A percentile compares a stretch with the other conserved stretches of the same genome.
Evolutionary conservation across 2,113 vertebrate genomes (phyloP).

Genomic region (Choloepus hoffmanni): DNA sequence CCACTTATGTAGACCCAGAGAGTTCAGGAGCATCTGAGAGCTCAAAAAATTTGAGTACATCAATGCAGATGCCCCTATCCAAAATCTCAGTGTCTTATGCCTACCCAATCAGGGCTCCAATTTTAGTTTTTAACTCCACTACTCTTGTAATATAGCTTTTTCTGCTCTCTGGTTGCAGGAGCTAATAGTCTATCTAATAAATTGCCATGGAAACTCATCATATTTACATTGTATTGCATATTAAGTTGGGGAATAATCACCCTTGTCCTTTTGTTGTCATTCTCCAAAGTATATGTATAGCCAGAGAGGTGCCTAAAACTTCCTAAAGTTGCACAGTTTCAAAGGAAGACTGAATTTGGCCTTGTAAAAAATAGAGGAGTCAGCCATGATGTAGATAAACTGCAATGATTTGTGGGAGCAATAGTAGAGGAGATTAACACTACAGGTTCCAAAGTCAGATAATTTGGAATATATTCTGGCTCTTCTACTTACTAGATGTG

Average conservation of each 20-base stretch:
- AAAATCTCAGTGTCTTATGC: background rate
- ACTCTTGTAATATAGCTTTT: background rate
- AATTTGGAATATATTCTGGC: background rate
- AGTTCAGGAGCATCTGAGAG: accelerated
- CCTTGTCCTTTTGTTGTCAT: background rate
- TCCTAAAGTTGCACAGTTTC: background rate
- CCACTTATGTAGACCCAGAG: background rate
- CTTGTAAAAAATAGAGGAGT: background rate
- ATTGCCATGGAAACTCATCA: background rate
- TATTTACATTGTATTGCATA: background rate
- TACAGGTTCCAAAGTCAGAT: background rate
- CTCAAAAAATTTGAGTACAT: background rate
- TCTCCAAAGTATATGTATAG: background rate
- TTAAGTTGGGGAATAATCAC: background rate
- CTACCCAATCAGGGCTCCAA: background rate
- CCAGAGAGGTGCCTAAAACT: background rate
- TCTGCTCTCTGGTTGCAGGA: background rate
- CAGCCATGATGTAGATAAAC: accelerated
- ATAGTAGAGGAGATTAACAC: background rate
- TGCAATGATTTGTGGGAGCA: background rate
- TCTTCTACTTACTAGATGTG: background rate
- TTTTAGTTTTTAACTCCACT: background rate
- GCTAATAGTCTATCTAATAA: background rate
- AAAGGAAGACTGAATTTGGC: background rate
- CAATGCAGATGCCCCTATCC: background rate